A percentile compares a stretch with the other conserved stretches of the same genome.
Evolutionary conservation across 2,888 invertebrate species (phyloP).

Genomic region (Protophormia terraenovae): DNA sequence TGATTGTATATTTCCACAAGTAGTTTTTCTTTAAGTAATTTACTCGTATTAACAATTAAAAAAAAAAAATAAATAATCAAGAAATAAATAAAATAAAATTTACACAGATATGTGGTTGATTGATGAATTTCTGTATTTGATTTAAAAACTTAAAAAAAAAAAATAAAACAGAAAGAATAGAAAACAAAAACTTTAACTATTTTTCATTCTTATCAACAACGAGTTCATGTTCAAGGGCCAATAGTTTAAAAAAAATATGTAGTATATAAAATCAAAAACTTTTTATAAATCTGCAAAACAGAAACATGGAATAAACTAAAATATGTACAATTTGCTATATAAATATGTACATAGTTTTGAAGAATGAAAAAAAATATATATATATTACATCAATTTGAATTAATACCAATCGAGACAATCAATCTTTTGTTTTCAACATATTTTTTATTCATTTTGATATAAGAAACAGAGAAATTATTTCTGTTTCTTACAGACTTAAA

Average conservation of each 20-base stretch:
- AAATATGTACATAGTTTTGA: not conserved
- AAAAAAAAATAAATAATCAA: too few species aligned
- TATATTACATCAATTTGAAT: constrained; percentile 21
- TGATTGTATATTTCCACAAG: not conserved
- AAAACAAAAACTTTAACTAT: not conserved
- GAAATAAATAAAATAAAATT: not conserved
- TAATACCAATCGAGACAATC: not conserved
- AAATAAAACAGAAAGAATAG: not conserved
- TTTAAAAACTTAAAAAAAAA: not conserved
- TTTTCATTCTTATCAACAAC: constrained; percentile 3
- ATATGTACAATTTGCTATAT: too few species aligned
- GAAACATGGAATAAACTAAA: not conserved
- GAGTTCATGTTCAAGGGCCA: constrained; percentile 23
- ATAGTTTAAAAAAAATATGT: not conserved
- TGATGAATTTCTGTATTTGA: constrained; percentile 24
- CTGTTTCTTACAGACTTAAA: too few species aligned
- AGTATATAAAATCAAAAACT: not conserved
- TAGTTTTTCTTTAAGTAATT: not conserved
- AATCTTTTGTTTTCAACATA: constrained; percentile 21
- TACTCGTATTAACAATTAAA: not conserved
- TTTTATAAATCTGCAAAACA: not conserved
- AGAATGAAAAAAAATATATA: not conserved
- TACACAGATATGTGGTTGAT: constrained; percentile 1
- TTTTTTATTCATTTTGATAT: not conserved
- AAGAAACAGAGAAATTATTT: not conserved